phyloP scores from a whole-genome alignment of 92 coral and sea anemone genomes.

The Diadumene lineata region DNA sequence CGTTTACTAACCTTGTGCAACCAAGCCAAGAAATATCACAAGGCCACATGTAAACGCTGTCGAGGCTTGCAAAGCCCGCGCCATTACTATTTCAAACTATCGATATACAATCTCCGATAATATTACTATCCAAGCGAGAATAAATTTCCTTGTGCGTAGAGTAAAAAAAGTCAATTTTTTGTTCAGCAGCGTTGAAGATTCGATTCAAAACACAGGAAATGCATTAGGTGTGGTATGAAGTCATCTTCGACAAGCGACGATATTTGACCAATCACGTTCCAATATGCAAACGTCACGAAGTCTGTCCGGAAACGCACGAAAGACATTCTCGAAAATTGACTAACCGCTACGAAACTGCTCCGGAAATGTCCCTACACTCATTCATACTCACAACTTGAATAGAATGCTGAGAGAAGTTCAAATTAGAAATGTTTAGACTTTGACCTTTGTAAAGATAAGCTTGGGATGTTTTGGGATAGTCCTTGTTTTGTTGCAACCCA shows the following conservation, averaged over 20 bases:
- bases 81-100: slow-evolving; percentile 2
- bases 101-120: not conserved
- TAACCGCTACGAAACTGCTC: slow-evolving; percentile 8
- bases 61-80: slow-evolving; percentile 4
- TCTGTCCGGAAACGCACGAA: slow-evolving; percentile 17
- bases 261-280: slow-evolving; percentile 26
- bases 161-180: not conserved
- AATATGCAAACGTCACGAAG: slow-evolving; percentile 21
- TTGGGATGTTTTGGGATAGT: too few species aligned
- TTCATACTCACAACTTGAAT: too few species aligned
- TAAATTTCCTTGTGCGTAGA: not conserved
- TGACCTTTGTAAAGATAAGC: too few species aligned
- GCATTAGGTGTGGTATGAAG: slow-evolving; percentile 45
- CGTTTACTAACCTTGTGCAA: slow-evolving; percentile 1
- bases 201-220: slow-evolving; percentile 35
- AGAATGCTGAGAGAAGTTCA: not conserved
- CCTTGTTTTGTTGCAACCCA: too few species aligned
- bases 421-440: too few species aligned
- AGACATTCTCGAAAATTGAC: slow-evolving; percentile 19
- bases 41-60: slow-evolving; percentile 7
- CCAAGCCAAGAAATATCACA: slow-evolving; percentile 2
- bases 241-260: slow-evolving; percentile 6
- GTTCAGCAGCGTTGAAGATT: slow-evolving; percentile 7
- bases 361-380: slow-evolving; percentile 10
- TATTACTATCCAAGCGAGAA: not conserved